Conservation (phyloP, 1,140 invertebrate species). For the Nasonia giraulti region DNA sequence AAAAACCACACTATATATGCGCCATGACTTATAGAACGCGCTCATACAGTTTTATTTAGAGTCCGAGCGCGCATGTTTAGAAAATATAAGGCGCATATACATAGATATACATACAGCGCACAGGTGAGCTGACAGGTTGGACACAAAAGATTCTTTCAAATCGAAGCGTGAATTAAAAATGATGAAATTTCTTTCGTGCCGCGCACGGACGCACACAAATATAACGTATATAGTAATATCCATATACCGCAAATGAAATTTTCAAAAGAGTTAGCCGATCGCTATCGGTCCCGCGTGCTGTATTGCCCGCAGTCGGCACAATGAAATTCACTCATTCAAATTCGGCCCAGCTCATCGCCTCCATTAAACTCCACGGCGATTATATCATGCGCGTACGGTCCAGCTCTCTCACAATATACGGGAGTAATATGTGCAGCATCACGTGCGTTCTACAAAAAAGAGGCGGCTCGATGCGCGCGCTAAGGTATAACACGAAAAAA, state of each 20-base stretch:
- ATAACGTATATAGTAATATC: not conserved
- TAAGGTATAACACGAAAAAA: not conserved
- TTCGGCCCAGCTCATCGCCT: not conserved
- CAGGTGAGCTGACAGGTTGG: not conserved
- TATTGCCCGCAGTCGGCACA: not conserved
- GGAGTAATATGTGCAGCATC: not conserved
- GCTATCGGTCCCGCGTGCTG: not conserved
- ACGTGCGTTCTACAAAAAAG: not conserved
- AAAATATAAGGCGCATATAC: not conserved
- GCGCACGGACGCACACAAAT: not conserved
- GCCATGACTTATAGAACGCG: not conserved
- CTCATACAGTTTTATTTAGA: not conserved
- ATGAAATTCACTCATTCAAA: constrained; percentile 4
- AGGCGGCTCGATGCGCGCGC: not conserved
- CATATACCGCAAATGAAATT: not conserved
- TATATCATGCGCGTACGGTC: not conserved
- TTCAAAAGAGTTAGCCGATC: constrained; percentile 1
- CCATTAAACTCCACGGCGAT: not conserved
- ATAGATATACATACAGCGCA: not conserved
- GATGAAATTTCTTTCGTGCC: not conserved
- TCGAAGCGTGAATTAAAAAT: not conserved
- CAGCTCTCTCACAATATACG: not conserved
- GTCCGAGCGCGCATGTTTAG: not conserved
- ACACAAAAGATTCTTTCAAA: constrained; percentile 1
- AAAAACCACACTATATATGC: too few relatives aligned